phyloP scores from a whole-genome alignment of 2,888 invertebrate genomes.

The Byasa hedistus region DNA sequence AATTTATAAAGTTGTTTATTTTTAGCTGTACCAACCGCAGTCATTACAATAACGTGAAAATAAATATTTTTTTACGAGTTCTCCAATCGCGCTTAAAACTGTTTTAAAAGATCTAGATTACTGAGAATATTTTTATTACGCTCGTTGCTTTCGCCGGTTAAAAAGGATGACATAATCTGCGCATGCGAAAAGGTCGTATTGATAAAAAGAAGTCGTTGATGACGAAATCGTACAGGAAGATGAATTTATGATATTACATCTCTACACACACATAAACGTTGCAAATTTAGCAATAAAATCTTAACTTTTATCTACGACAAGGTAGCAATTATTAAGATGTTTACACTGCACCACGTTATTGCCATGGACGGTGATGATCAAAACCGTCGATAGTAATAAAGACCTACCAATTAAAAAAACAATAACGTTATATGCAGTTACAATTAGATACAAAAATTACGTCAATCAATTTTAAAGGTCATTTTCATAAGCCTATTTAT shows the following conservation, averaged over 20 bases:
- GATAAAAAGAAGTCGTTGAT: slow-evolving; percentile 23
- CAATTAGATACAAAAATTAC: not conserved
- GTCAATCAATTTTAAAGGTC: not conserved
- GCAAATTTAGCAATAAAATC: too few species aligned
- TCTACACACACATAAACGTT: not conserved
- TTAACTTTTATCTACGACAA: too few species aligned
- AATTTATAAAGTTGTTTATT: not conserved
- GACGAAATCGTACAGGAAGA: slow-evolving; percentile 23
- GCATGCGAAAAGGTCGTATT: slow-evolving; percentile 26
- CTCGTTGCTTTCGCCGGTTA: slow-evolving; percentile 23
- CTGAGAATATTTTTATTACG: slow-evolving; percentile 20
- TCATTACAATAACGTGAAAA: too few species aligned
- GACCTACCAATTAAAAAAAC: too few species aligned
- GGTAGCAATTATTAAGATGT: too few species aligned
- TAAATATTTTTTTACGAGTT: not conserved
- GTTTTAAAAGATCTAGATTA: not conserved
- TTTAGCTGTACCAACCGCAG: not conserved
- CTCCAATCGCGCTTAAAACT: not conserved
- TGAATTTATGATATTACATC: slow-evolving; percentile 17
- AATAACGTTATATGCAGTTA: too few species aligned
- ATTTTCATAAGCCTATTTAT: not conserved
- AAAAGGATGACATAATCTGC: slow-evolving; percentile 26
- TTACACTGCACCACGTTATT: too few species aligned
- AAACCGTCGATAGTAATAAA: too few species aligned
- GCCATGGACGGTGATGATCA: too few species aligned